These are phyloP conservation scores for Oncorhynchus clarkii DNA, from an alignment of 2,113 vertebrate genomes.

Conservation along the genomic window DNA sequence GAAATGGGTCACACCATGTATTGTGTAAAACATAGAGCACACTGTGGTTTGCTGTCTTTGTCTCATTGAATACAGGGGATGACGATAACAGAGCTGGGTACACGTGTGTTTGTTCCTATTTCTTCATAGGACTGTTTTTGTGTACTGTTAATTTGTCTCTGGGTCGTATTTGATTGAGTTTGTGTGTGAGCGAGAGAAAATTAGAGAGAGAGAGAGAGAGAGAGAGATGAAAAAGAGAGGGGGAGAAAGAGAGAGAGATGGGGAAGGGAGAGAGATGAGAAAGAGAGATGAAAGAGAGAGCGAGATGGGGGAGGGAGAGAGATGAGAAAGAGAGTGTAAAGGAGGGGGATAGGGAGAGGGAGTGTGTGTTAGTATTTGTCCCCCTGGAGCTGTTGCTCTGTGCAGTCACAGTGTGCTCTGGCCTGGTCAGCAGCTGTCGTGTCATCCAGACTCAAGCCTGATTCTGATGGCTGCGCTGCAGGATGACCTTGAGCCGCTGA, in stretches of 20 bases:
- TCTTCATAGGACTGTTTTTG: not conserved
- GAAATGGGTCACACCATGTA: not conserved
- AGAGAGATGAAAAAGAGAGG: too few relatives aligned
- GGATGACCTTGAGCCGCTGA: conserved; percentile 37
- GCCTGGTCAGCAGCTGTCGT: conserved; percentile 25
- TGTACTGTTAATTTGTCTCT: not conserved
- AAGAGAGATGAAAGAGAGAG: too few relatives aligned
- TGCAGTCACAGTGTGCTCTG: not conserved
- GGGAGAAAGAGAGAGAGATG: too few relatives aligned
- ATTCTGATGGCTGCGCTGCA: conserved; percentile 12
- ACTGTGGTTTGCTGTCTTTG: not conserved
- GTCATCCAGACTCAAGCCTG: not conserved
- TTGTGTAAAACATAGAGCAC: not conserved
- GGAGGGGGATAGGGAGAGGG: too few relatives aligned
- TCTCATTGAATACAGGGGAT: not conserved
- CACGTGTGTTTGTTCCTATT: not conserved
- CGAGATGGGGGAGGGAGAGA: too few relatives aligned
- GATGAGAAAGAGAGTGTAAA: too few relatives aligned
- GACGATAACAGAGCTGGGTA: not conserved
- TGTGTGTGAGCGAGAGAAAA: not conserved
- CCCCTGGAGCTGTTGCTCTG: not conserved
- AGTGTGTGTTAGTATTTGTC: not conserved
- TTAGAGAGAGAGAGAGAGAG: too few relatives aligned
- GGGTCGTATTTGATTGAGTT: not conserved
- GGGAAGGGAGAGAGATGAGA: too few relatives aligned